A percentile compares a stretch with the other conserved stretches of the same genome.
phyloP scores from a whole-genome alignment of 2,888 invertebrate genomes.

The Synergus gifuensis region DNA sequence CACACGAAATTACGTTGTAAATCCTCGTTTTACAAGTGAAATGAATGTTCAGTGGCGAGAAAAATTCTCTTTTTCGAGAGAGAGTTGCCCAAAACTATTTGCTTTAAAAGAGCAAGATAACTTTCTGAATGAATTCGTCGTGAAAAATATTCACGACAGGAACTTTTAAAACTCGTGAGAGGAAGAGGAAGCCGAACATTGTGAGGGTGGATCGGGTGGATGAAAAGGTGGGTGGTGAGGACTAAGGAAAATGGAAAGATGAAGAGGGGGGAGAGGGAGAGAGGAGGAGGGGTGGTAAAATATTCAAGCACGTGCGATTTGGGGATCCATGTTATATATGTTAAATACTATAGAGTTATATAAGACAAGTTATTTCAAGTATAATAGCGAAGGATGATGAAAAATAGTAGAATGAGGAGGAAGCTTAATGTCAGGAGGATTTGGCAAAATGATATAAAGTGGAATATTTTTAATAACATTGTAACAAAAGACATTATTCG shows the following conservation, averaged over 20 bases:
- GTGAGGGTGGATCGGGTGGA: neutral
- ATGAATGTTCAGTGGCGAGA: slow-evolving; percentile 2
- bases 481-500: too few relatives aligned
- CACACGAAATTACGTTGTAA: neutral
- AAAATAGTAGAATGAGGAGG: too few relatives aligned
- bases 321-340: neutral
- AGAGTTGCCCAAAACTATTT: neutral
- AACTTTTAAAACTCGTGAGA: neutral
- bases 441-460: too few relatives aligned
- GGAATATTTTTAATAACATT: too few relatives aligned
- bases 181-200: neutral
- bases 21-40: neutral
- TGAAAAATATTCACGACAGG: neutral
- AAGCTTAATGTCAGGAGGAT: too few relatives aligned
- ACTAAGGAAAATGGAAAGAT: neutral
- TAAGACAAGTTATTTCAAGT: too few relatives aligned
- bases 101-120: neutral
- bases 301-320: neutral
- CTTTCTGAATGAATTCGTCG: neutral
- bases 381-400: too few relatives aligned
- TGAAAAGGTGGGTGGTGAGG: neutral
- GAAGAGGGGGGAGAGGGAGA: too few relatives aligned
- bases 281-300: neutral
- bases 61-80: neutral
- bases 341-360: too few relatives aligned